Evolutionary conservation across 53 echinoderm and acorn worm genomes (phyloP), one percentile per base, ranked within the genome.

Genomic region (Echinarachnius parma): DNA sequence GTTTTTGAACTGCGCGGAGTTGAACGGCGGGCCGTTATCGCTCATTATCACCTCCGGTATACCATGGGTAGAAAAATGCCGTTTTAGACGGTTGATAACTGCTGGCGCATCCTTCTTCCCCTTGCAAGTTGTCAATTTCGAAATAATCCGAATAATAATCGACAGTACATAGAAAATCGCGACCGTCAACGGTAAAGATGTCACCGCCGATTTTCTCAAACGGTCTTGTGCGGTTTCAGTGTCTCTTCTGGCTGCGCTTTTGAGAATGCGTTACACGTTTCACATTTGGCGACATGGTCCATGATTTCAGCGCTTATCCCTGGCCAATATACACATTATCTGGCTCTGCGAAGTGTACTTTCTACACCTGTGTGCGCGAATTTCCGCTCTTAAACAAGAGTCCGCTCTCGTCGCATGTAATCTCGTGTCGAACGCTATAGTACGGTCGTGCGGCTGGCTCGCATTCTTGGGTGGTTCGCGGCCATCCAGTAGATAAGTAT

Each of bases 71-170:
- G 48, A 49, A 35, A 61, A 80, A 47, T 55, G 74, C 28, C 28
- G 33, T 19, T 68, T 74, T 21, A 81, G 46, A 74, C 44, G 62
- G 14, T 72, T 74, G 15, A 81, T 81, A 21, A 81, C 74, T 22
- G 49, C 60, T 35, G 61, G 14, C 4, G 74, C 50, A 39, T 81
- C 59, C 74, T 81, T 60, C 4, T 39, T 39, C n/a, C n/a, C n/a
- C n/a, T n/a, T n/a, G n/a, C n/a, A n/a, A n/a, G n/a, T 21, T 49
- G 24, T 71, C 63, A 25, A 76, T 32, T 34, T 77, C 60, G 42
- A 62, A 74, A 56, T 77, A 81, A 45, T 81, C 81, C 19, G 62
- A 81, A 34, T 72, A 81, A 23, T 28, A 81, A 33, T 71, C 74
- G 20, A 61, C 62, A 23, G 60, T 71, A 24, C 48, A 47, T 32